These are phyloP conservation scores for Diorhabda carinulata DNA, from an alignment of 1,140 invertebrate genomes.

Conservation along the genomic window DNA sequence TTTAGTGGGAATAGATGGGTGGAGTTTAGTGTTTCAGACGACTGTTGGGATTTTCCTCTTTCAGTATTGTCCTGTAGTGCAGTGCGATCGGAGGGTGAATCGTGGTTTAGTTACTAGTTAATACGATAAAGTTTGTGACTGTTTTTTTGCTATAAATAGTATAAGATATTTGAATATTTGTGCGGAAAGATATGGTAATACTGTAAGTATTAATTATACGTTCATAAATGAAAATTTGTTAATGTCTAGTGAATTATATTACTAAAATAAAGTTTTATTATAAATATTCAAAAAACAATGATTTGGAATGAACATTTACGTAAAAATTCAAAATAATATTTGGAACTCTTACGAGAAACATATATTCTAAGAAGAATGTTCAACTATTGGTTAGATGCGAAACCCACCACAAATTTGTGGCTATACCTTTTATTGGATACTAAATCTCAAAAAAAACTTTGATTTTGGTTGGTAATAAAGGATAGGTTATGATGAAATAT, in stretches of 20 bases:
- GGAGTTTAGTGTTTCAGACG: slow-evolving; percentile 31
- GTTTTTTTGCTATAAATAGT: not conserved
- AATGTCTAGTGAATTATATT: not conserved
- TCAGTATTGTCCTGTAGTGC: not conserved
- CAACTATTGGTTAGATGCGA: no score
- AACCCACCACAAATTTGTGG: no score
- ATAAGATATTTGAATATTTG: not conserved
- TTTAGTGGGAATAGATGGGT: slow-evolving; percentile 29
- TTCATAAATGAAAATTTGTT: not conserved
- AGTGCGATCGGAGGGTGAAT: not conserved
- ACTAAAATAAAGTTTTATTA: no score
- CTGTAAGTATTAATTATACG: slow-evolving; percentile 36
- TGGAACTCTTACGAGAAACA: no score
- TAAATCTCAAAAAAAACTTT: no score
- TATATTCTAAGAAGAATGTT: no score
- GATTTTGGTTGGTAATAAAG: no score
- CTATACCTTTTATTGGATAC: no score
- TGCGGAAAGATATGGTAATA: slow-evolving; percentile 44
- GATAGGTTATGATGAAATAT: no score
- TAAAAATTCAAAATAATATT: no score
- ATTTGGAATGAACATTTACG: no score
- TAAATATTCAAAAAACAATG: no score
- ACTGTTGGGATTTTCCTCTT: not conserved
- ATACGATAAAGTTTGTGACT: not conserved
- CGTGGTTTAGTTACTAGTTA: not conserved